Conservation (phyloP, 1,140 invertebrate species). For the Papilio xuthus region DNA sequence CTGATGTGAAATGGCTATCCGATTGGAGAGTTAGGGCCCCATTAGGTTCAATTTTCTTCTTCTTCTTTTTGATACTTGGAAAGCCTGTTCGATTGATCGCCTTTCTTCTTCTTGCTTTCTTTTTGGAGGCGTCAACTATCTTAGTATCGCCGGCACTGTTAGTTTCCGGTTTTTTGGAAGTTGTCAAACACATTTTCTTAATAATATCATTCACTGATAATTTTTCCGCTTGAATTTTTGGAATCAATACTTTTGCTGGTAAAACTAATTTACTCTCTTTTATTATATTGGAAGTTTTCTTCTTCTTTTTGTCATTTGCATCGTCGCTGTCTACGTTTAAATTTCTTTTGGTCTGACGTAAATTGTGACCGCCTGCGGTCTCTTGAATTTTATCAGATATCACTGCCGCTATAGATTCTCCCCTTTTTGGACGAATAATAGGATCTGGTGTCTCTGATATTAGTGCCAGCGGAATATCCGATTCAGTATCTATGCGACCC, state of each 20-base stretch:
- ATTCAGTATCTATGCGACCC: slow-evolving; percentile 64
- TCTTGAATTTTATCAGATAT: slow-evolving; percentile 80
- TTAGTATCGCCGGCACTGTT: slow-evolving; percentile 60
- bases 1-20: slow-evolving; percentile 70
- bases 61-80: slow-evolving; percentile 92
- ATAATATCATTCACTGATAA: slow-evolving; percentile 52
- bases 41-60: slow-evolving; percentile 84
- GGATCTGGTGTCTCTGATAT: slow-evolving; percentile 74
- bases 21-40: slow-evolving; percentile 55
- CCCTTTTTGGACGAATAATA: slow-evolving; percentile 72
- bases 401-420: slow-evolving; percentile 78
- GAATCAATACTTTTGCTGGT: slow-evolving; percentile 67
- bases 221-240: slow-evolving; percentile 71
- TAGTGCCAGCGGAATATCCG: slow-evolving; percentile 70
- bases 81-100: slow-evolving; percentile 93
- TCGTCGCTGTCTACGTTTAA: slow-evolving; percentile 71
- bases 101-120: slow-evolving; percentile 88
- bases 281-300: slow-evolving; percentile 73
- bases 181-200: slow-evolving; percentile 53
- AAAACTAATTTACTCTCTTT: slow-evolving; percentile 77
- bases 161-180: slow-evolving; percentile 50
- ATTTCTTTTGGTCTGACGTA: slow-evolving; percentile 78
- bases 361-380: slow-evolving; percentile 75
- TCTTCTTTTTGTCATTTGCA: slow-evolving; percentile 75
- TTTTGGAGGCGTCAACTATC: slow-evolving; percentile 76